These are phyloP conservation scores for Gymnothorax reevesii DNA, from an alignment of 2,797 vertebrate genomes.

Conservation along the genomic window DNA sequence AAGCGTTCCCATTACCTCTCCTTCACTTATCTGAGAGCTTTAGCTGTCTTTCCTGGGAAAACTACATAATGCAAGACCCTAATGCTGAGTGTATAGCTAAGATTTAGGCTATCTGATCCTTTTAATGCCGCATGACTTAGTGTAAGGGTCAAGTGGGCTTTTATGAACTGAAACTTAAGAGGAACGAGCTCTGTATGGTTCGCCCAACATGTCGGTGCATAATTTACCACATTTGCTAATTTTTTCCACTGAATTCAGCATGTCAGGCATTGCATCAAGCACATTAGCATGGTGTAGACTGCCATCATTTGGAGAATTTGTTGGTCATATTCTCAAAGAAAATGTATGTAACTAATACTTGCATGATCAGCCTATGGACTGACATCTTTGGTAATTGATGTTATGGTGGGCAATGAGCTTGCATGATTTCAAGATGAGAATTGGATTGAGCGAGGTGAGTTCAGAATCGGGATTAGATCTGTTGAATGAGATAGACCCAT, in stretches of 20 bases:
- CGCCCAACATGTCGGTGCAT: slow-evolving; percentile 2
- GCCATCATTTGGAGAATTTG: not conserved
- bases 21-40: not conserved
- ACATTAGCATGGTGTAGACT: not conserved
- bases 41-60: slow-evolving; percentile 28
- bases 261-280: not conserved
- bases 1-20: slow-evolving; percentile 14
- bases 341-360: not conserved
- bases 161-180: slow-evolving; percentile 61
- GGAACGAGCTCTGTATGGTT: not conserved
- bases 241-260: not conserved
- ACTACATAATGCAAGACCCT: slow-evolving; percentile 17
- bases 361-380: too few relatives aligned
- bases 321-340: not conserved
- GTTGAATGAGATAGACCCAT: too few relatives aligned
- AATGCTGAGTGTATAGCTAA: slow-evolving; percentile 40
- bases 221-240: slow-evolving; percentile 1
- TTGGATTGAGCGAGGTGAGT: too few relatives aligned
- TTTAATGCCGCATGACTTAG: slow-evolving; percentile 57
- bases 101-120: slow-evolving; percentile 61
- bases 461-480: too few relatives aligned
- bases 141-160: slow-evolving; percentile 64
- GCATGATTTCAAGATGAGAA: too few relatives aligned
- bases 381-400: too few relatives aligned
- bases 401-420: too few relatives aligned